phyloP scores from a whole-genome alignment of 1,140 invertebrate genomes.

The Anoplophora glabripennis region DNA sequence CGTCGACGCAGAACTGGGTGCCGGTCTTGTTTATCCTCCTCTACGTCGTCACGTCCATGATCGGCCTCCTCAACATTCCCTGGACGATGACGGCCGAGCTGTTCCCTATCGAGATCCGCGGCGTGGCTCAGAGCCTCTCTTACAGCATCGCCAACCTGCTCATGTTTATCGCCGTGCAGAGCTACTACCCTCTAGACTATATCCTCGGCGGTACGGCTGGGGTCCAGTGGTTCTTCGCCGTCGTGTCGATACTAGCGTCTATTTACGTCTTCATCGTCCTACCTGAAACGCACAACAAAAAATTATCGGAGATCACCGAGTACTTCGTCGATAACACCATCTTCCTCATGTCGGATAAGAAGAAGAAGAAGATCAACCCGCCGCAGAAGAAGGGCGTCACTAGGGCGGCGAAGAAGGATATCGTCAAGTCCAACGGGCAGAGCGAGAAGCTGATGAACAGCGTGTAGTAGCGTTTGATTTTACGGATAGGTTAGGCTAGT shows the following conservation, averaged over 20 bases:
- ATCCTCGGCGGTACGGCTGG: constrained; percentile 31
- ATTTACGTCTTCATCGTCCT: constrained; percentile 62
- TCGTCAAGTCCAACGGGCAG: constrained; percentile 19
- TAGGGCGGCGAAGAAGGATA: constrained; percentile 19
- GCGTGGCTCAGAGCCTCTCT: constrained; percentile 50
- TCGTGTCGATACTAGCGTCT: constrained; percentile 56
- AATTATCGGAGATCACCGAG: constrained; percentile 64
- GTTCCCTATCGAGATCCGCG: constrained; percentile 60
- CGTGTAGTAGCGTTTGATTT: background rate
- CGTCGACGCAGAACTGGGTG: constrained; percentile 26
- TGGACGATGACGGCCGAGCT: constrained; percentile 65
- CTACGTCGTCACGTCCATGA: constrained; percentile 56
- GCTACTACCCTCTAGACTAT: constrained; percentile 48
- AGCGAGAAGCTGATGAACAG: constrained; percentile 10
- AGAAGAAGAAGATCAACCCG: constrained; percentile 9
- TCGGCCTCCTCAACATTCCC: constrained; percentile 59
- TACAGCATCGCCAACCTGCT: constrained; percentile 54
- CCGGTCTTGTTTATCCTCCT: constrained; percentile 28
- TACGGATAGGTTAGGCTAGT: no score
- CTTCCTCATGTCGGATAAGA: constrained; percentile 40
- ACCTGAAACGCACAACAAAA: constrained; percentile 71
- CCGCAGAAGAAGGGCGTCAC: constrained; percentile 11
- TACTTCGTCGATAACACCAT: constrained; percentile 53
- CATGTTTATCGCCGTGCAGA: constrained; percentile 56
- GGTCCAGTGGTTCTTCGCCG: constrained; percentile 62